A percentile compares a stretch with the other conserved stretches of the same genome.
phyloP scores from a whole-genome alignment of 2,113 vertebrate species.

The Stigmatopora argus region DNA sequence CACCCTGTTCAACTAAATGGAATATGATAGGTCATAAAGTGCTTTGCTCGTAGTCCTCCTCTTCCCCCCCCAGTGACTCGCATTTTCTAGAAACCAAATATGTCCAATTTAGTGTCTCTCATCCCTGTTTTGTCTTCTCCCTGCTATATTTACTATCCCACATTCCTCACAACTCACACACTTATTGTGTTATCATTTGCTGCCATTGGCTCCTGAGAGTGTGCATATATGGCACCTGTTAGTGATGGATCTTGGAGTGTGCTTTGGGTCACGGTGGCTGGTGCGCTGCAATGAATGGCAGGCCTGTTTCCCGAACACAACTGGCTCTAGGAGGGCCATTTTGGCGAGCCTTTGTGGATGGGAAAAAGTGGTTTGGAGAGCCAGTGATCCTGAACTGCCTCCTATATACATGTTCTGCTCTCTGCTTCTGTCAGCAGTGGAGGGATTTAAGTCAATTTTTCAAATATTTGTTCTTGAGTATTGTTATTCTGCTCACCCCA shows the following conservation, averaged over 20 bases:
- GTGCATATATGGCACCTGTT: slow-evolving; percentile 56
- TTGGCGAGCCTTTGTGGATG: slow-evolving; percentile 41
- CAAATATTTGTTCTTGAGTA: neutral
- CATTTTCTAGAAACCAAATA: slow-evolving; percentile 55
- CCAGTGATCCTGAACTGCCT: slow-evolving; percentile 67
- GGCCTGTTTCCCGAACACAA: slow-evolving; percentile 59
- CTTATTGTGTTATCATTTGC: slow-evolving; percentile 37
- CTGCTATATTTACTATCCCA: slow-evolving; percentile 18
- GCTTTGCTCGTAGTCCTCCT: slow-evolving; percentile 59
- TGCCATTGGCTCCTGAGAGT: slow-evolving; percentile 9
- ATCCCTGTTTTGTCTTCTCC: slow-evolving; percentile 13
- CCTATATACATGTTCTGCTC: slow-evolving; percentile 60
- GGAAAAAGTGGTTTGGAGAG: slow-evolving; percentile 50
- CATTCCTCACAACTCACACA: slow-evolving; percentile 12
- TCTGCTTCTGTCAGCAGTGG: slow-evolving; percentile 23
- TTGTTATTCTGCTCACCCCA: neutral
- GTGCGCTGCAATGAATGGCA: slow-evolving; percentile 63
- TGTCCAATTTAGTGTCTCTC: slow-evolving; percentile 11
- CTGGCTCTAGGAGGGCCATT: slow-evolving; percentile 35
- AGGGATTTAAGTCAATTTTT: neutral
- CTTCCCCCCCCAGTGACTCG: slow-evolving; percentile 52
- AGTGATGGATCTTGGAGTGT: slow-evolving; percentile 44
- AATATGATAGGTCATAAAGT: slow-evolving; percentile 67
- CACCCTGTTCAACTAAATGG: slow-evolving; percentile 62
- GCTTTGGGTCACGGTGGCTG: slow-evolving; percentile 60